These are phyloP conservation scores for Zingel zingel DNA, from an alignment of 2,113 vertebrate genomes.

Conservation along the genomic window DNA sequence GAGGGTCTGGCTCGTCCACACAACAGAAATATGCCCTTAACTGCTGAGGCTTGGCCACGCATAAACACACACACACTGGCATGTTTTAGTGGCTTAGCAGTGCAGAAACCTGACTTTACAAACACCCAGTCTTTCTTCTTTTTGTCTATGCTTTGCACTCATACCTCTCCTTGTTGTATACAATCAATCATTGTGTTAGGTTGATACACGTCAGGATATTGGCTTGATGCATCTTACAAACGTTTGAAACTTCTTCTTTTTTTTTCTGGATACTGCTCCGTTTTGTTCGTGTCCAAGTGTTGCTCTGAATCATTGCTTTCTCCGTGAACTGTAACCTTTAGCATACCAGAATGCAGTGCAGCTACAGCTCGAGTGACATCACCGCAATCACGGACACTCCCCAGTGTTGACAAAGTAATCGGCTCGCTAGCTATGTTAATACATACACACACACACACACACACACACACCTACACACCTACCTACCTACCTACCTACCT, in stretches of 20 bases:
- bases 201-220: not conserved
- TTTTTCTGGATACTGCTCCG: not conserved
- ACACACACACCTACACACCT: not conserved
- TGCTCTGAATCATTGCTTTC: not conserved
- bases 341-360: slow-evolving; percentile 15
- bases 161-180: not conserved
- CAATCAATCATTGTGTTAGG: not conserved
- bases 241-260: not conserved
- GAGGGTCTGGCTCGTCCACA: no score
- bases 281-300: not conserved
- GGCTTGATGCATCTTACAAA: no score
- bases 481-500: not conserved
- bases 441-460: not conserved
- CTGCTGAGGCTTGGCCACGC: no score
- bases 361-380: slow-evolving; percentile 5
- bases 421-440: not conserved
- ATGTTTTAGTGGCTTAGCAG: not conserved
- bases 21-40: no score
- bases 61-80: not conserved
- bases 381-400: not conserved
- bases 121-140: not conserved
- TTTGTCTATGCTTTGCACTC: not conserved
- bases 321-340: not conserved
- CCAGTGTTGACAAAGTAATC: not conserved
- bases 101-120: no score